Base-by-base conservation (phyloP, 2,888 invertebrate species). In the Euproctis similis region DNA sequence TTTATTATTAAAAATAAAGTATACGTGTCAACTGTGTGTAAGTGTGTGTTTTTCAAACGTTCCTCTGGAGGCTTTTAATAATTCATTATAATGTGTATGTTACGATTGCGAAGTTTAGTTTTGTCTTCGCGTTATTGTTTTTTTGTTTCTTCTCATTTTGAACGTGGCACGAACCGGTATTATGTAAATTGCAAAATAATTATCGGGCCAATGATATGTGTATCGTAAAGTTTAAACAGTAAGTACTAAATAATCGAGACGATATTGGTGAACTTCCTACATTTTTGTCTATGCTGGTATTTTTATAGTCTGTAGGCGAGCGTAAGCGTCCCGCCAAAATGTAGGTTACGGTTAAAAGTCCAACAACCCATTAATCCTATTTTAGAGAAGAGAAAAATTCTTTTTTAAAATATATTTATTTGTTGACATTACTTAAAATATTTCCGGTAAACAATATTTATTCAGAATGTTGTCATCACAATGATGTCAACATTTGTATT, bases 141-240 rank as follows among this genome's bases (percentile, higher is more conserved):
- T 64, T 14, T 45, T 65, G 67, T 71, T 62, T 59, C 57, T 44
- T 45, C 30, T 60, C 59, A 64, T 62, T 65, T 64, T 64, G 63
- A 35, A 51, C 52, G 48, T 48, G 53, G 53, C 55, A 54, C 42
- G 49, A 43, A 54, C 55, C 59, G 61, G 54, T 56, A 50, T 58
- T 74, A 75, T 75, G 76, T 74, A 74, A 77, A 76, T 77, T 76
- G 65, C 59, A 53, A 71, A 71, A 66, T 69, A 69, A 74, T 74
- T 71, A 72, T 68, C 63, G 55, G 56, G 46, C 54, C 58, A 66
- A 59, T 59, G 33, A 39, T 43, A 31, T 24, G 31, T 31, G 16
- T 16, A 29, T 26, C 26, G 29, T 39, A 39, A 30, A 30, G 44
- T 42, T 38, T 39, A 24, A 30, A 31, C 9, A 34, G 39, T 45